Conservation (phyloP, 2,797 vertebrate genomes). For the Melanotaenia nigrans region DNA sequence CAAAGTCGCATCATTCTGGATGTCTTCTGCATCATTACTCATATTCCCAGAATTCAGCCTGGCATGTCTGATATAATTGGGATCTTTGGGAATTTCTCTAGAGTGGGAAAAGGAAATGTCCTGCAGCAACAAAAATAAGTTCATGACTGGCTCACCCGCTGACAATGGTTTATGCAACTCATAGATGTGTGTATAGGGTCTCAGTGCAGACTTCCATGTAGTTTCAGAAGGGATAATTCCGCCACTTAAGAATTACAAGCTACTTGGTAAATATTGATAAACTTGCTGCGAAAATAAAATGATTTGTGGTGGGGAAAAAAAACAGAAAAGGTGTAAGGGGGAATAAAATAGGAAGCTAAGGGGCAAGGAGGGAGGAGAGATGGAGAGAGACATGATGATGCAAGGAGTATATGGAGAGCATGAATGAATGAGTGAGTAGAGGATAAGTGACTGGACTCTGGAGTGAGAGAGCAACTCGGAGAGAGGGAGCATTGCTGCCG, state of each 20-base stretch:
- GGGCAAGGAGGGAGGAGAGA: background rate
- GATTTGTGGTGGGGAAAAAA: background rate
- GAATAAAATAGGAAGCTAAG: background rate
- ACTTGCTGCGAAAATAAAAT: background rate
- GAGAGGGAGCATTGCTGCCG: constrained; percentile 50
- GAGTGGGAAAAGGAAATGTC: background rate
- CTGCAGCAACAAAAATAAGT: background rate
- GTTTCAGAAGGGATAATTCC: background rate
- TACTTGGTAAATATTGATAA: background rate
- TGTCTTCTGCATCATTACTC: background rate
- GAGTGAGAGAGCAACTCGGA: constrained; percentile 16
- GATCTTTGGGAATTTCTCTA: background rate
- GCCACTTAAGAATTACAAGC: background rate
- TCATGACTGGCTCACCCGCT: background rate
- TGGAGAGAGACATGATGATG: background rate
- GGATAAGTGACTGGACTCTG: constrained; percentile 24
- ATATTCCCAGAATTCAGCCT: background rate
- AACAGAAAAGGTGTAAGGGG: background rate
- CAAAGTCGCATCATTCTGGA: background rate
- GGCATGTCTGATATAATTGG: background rate
- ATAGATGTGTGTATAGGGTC: background rate
- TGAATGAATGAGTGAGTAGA: constrained; percentile 5
- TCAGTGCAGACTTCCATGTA: background rate
- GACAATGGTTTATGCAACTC: background rate
- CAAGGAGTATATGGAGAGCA: background rate